These are phyloP conservation scores for Capitulum mitella DNA, from an alignment of 2,888 invertebrate species.

Conservation along the genomic window DNA sequence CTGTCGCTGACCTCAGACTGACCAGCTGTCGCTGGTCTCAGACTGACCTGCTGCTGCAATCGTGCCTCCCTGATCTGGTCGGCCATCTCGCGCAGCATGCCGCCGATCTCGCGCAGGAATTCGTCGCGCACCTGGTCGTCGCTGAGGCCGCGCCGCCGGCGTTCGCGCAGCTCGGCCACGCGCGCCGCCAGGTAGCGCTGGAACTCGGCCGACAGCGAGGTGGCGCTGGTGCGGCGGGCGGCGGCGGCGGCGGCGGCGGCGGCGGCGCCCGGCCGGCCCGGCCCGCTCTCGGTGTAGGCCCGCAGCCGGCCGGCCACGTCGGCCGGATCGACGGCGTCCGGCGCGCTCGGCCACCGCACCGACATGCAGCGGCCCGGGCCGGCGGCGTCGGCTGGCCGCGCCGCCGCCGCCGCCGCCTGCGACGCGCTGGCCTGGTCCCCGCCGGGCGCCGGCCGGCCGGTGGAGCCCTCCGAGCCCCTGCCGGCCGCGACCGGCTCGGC, in stretches of 20 bases:
- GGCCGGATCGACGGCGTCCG: neutral
- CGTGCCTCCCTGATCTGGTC: neutral
- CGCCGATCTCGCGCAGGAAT: constrained; percentile 12
- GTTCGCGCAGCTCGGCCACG: neutral
- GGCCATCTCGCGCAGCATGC: constrained; percentile 9
- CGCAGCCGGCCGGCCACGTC: neutral
- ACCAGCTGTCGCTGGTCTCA: too few relatives aligned
- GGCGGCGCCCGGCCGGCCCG: neutral
- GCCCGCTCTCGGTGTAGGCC: neutral
- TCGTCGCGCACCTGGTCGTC: constrained; percentile 4
- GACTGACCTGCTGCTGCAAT: neutral
- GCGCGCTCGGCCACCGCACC: neutral
- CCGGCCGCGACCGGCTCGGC: neutral
- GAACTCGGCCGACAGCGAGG: constrained; percentile 14
- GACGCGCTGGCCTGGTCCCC: neutral
- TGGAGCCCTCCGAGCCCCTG: neutral
- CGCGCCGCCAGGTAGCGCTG: constrained; percentile 4
- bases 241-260: neutral
- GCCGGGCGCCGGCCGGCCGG: neutral
- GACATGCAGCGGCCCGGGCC: neutral
- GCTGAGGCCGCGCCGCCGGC: neutral
- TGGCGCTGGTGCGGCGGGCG: neutral
- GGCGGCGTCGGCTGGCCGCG: neutral
- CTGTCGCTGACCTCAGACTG: too few relatives aligned
- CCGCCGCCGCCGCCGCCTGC: neutral